Conservation (phyloP, 2,113 vertebrate genomes). For the Australoheros scitulus region DNA sequence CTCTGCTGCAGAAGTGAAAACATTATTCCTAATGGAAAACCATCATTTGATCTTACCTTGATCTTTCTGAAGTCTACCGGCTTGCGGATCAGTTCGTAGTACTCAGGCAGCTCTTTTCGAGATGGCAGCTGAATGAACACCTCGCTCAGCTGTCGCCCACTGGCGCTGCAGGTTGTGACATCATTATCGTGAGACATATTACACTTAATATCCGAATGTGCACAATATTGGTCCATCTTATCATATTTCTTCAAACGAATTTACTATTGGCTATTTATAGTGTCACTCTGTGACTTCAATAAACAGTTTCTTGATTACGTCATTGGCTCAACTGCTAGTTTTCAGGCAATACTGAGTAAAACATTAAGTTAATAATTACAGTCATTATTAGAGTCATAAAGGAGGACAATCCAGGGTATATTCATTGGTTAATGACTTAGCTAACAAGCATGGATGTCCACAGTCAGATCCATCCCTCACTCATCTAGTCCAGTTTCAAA, state of each 20-base stretch:
- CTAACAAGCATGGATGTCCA: too few species aligned
- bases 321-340: background rate
- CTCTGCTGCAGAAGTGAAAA: background rate
- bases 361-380: too few species aligned
- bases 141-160: conserved; percentile 93
- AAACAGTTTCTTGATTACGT: too few species aligned
- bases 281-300: too few species aligned
- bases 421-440: too few species aligned
- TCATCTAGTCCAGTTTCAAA: too few species aligned
- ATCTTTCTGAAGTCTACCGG: conserved; percentile 98
- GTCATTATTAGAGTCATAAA: too few species aligned
- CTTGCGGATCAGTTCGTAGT: conserved; percentile 96
- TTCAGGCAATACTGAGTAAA: too few species aligned
- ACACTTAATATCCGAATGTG: background rate
- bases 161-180: conserved; percentile 76
- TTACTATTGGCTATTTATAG: background rate
- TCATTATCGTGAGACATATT: conserved; percentile 3
- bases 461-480: too few species aligned
- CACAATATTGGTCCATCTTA: background rate
- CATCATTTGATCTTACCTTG: conserved; percentile 79
- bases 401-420: too few species aligned
- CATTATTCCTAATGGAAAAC: background rate
- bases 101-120: conserved; percentile 94
- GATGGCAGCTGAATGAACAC: conserved; percentile 97
- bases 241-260: background rate